A percentile compares a stretch with the other conserved stretches of the same genome.
phyloP scores from a whole-genome alignment of 2,113 vertebrate species.

The Daboia siamensis region DNA sequence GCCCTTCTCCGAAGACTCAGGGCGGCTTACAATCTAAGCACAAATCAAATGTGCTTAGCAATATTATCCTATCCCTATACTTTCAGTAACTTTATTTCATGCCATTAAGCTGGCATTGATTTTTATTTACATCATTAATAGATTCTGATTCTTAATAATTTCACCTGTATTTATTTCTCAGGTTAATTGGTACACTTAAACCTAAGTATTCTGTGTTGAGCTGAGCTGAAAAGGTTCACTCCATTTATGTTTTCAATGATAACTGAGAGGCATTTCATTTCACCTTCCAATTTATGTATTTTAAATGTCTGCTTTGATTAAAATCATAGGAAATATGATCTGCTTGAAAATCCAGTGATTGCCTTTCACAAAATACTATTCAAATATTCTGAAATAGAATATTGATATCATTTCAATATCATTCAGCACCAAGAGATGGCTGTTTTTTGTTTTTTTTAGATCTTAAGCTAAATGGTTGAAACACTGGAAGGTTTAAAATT shows the following conservation, averaged over 20 bases:
- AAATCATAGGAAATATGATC: background rate
- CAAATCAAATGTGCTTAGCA: too few relatives aligned
- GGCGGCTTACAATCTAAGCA: too few relatives aligned
- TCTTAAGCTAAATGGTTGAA: background rate
- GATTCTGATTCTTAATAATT: background rate
- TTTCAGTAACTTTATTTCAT: background rate
- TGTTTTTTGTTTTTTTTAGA: background rate
- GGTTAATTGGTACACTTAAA: background rate
- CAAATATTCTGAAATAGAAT: background rate
- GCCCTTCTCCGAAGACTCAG: too few relatives aligned
- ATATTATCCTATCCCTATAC: background rate
- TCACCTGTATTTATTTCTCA: background rate
- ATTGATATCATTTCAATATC: background rate
- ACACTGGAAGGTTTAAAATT: background rate
- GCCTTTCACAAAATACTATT: background rate
- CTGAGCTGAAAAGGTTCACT: background rate
- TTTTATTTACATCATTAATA: background rate
- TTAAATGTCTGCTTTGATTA: background rate
- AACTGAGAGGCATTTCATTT: background rate
- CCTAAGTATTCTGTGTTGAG: background rate
- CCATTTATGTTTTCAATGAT: background rate
- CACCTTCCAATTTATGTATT: background rate
- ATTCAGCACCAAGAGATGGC: background rate
- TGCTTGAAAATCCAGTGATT: background rate
- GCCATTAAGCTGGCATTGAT: background rate